Percentiles rank a stretch among this genome's conserved stretches.
phyloP scores from a whole-genome alignment of 53 echinoderm and acorn worm species.

The Zoroaster sp. region DNA sequence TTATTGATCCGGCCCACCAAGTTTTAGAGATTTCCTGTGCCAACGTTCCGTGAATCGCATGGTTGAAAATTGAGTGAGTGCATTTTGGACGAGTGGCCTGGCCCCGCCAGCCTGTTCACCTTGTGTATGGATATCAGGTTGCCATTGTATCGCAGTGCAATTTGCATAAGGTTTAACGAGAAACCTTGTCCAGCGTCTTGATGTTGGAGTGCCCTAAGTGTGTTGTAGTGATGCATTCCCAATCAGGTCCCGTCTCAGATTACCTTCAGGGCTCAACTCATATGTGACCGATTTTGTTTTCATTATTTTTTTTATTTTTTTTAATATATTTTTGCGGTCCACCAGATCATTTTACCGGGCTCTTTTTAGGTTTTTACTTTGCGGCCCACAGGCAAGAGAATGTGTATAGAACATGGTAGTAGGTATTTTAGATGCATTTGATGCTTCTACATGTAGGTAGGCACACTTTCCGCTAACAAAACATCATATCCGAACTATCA shows the following conservation, averaged over 20 bases:
- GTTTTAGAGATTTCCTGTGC: not conserved
- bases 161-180: conserved; percentile 48
- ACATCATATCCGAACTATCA: no score
- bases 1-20: conserved; percentile 21
- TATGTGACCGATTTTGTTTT: no score
- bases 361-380: not conserved
- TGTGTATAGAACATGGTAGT: not conserved
- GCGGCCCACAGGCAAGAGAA: not conserved
- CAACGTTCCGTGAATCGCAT: not conserved
- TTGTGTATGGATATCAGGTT: conserved; percentile 18
- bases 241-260: conserved; percentile 10
- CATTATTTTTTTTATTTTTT: not conserved
- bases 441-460: not conserved
- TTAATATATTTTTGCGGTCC: not conserved
- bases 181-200: not conserved
- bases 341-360: not conserved
- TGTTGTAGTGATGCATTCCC: conserved; percentile 35
- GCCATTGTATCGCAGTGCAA: conserved; percentile 39
- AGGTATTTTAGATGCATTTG: not conserved
- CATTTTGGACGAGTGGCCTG: not conserved
- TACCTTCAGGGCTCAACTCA: not conserved
- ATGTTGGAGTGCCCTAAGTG: conserved; percentile 27
- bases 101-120: not conserved
- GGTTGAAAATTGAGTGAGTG: not conserved
- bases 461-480: not conserved